A percentile compares a stretch with the other conserved stretches of the same genome.
Conservation (phyloP, 2,113 vertebrate species). For the Herpailurus yagouaroundi region DNA sequence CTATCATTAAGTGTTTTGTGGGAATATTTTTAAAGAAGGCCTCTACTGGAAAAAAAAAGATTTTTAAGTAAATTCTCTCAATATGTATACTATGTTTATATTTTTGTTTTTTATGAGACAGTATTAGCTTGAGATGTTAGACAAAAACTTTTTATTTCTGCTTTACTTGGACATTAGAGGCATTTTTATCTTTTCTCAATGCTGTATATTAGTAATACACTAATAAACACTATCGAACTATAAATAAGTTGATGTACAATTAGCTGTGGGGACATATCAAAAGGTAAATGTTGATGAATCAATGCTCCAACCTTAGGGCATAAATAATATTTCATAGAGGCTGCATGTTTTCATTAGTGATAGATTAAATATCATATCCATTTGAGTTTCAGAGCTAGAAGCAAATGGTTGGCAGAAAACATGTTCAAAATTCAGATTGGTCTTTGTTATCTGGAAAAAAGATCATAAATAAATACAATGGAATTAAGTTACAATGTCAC, state of each 20-base stretch:
- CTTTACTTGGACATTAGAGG: background rate
- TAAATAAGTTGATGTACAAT: background rate
- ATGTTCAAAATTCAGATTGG: conserved; percentile 49
- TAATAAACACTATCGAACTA: conserved; percentile 9
- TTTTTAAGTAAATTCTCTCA: conserved; percentile 16
- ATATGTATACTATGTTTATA: background rate
- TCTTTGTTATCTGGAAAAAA: conserved; percentile 18
- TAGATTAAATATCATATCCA: background rate
- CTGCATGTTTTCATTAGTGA: background rate
- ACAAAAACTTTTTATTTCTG: background rate
- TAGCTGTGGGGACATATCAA: background rate
- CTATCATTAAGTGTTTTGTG: background rate
- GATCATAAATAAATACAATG: conserved; percentile 36
- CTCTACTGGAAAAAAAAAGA: background rate
- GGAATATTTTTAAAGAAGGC: background rate
- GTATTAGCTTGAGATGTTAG: background rate
- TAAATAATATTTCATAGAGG: background rate
- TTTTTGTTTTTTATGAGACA: background rate
- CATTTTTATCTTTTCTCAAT: background rate
- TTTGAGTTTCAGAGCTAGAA: background rate
- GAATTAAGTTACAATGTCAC: conserved; percentile 11
- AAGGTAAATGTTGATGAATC: conserved; percentile 30
- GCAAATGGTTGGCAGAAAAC: background rate
- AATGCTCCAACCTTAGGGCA: background rate
- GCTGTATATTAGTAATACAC: background rate